These are phyloP conservation scores for Morpho achilles DNA, from an alignment of 2,888 invertebrate genomes.

Conservation along the genomic window DNA sequence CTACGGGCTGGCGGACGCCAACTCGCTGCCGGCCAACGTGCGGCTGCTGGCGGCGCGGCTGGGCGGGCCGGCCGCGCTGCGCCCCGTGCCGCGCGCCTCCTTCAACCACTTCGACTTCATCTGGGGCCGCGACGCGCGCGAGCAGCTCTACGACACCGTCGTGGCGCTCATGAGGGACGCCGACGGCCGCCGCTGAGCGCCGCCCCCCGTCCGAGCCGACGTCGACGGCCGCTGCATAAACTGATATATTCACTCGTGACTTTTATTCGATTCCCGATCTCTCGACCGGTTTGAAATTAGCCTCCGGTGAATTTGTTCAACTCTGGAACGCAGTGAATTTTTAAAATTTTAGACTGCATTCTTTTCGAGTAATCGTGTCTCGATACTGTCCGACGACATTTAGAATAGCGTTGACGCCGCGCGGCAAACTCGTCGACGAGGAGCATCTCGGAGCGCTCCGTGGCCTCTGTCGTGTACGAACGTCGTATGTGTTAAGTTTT, in stretches of 20 bases:
- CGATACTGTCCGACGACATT: too few species aligned
- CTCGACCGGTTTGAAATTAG: too few species aligned
- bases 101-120: constrained; percentile 85
- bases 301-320: neutral
- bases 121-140: constrained; percentile 79
- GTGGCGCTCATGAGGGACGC: constrained; percentile 58
- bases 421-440: too few species aligned
- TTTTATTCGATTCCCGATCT: constrained; percentile 6
- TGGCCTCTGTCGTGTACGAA: too few species aligned
- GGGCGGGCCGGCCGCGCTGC: constrained; percentile 69
- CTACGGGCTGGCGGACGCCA: constrained; percentile 80
- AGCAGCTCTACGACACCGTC: constrained; percentile 75
- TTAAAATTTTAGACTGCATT: too few species aligned
- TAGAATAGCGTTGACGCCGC: too few species aligned
- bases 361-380: too few species aligned
- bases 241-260: neutral
- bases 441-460: too few species aligned
- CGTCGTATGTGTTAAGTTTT: too few species aligned
- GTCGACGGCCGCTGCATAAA: neutral
- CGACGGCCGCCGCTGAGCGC: neutral
- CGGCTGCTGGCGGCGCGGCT: constrained; percentile 61
- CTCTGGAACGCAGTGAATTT: too few species aligned
- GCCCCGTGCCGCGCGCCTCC: constrained; percentile 70
- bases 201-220: neutral
- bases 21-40: constrained; percentile 74